phyloP scores from a whole-genome alignment of 1,140 invertebrate genomes.

The Diabrotica virgifera region DNA sequence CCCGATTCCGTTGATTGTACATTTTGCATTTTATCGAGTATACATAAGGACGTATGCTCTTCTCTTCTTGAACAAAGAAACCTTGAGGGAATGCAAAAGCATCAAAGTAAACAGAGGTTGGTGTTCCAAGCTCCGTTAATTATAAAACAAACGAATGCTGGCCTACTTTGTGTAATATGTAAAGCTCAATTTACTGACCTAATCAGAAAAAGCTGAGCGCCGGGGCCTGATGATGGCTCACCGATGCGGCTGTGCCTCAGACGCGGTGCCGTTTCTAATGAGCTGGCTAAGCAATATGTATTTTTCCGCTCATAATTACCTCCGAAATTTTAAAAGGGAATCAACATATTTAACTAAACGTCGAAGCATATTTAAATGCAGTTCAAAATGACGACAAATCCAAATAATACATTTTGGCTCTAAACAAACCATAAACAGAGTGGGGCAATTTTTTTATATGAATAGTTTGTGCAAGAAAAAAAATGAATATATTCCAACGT shows the following conservation, averaged over 20 bases:
- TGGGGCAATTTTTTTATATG: too few species aligned
- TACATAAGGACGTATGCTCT: conserved; percentile 1
- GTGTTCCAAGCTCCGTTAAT: conserved; percentile 15
- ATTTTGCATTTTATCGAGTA: neutral
- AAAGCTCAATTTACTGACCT: conserved; percentile 29
- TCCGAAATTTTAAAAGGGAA: conserved; percentile 3
- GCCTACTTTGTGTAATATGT: conserved; percentile 23
- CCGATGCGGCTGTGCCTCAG: too few species aligned
- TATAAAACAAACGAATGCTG: conserved; percentile 27
- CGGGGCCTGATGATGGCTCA: neutral
- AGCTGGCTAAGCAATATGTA: conserved; percentile 25
- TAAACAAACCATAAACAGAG: too few species aligned
- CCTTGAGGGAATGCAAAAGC: conserved; percentile 15
- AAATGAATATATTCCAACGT: too few species aligned
- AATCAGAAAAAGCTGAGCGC: conserved; percentile 28
- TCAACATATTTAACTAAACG: neutral
- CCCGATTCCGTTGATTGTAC: neutral
- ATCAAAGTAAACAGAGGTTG: conserved; percentile 12
- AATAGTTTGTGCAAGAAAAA: too few species aligned
- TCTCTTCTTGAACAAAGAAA: conserved; percentile 4
- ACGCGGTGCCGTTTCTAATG: conserved; percentile 21
- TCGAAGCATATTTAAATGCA: too few species aligned
- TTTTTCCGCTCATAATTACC: conserved; percentile 9
- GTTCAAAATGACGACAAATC: too few species aligned
- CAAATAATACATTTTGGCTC: too few species aligned